Evolutionary conservation across 2,113 vertebrate species (phyloP).

Genomic region (Copsychus sechellarum): DNA sequence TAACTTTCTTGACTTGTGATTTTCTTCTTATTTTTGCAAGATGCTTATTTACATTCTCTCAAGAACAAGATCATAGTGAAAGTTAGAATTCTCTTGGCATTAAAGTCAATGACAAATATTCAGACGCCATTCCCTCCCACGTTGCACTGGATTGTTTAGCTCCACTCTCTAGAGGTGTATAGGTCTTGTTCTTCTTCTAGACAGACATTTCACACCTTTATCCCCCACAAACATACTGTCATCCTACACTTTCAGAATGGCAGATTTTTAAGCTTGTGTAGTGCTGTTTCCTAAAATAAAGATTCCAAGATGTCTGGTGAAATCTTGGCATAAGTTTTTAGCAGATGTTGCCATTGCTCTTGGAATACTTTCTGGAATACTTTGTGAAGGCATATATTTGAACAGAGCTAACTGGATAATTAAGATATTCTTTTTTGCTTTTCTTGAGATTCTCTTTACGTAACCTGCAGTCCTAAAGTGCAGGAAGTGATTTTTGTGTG

Average conservation of each 20-base stretch:
- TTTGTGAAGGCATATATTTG: constrained; percentile 28
- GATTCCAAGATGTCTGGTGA: constrained; percentile 67
- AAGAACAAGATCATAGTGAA: constrained; percentile 29
- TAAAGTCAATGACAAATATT: constrained; percentile 60
- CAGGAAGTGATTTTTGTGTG: neutral
- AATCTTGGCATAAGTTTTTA: constrained; percentile 69
- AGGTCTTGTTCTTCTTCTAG: constrained; percentile 73
- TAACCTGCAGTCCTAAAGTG: constrained; percentile 2
- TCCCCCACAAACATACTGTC: constrained; percentile 73
- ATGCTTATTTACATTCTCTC: constrained; percentile 36
- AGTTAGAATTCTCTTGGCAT: constrained; percentile 53
- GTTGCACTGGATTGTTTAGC: constrained; percentile 68
- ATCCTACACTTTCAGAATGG: constrained; percentile 69
- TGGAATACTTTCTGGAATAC: constrained; percentile 63
- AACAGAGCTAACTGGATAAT: constrained; percentile 37
- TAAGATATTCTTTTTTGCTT: constrained; percentile 5
- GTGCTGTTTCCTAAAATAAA: constrained; percentile 74
- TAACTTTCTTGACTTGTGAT: constrained; percentile 3
- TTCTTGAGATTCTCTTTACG: neutral
- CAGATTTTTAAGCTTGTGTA: constrained; percentile 64
- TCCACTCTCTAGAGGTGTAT: constrained; percentile 67
- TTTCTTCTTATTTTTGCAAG: neutral
- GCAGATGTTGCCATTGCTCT: constrained; percentile 73
- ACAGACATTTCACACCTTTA: constrained; percentile 76
- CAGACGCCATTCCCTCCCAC: constrained; percentile 60